phyloP scores from a whole-genome alignment of 2,113 vertebrate species.

The Penelope pileata region DNA sequence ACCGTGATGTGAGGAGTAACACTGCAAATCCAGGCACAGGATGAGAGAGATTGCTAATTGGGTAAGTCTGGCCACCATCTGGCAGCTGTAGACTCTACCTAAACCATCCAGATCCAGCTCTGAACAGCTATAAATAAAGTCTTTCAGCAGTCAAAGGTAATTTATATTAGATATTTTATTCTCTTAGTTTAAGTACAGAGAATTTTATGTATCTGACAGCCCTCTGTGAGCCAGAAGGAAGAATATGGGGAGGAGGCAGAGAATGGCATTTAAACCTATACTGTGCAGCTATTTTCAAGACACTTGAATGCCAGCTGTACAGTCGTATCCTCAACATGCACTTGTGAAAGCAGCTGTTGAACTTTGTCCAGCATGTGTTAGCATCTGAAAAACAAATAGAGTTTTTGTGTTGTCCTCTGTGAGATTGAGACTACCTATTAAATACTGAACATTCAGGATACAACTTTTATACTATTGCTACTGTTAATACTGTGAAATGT shows the following conservation, averaged over 20 bases:
- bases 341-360: slow-evolving; percentile 33
- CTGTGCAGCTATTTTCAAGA: slow-evolving; percentile 21
- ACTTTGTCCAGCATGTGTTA: slow-evolving; percentile 26
- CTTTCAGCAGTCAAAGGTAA: slow-evolving; percentile 60
- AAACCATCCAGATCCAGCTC: slow-evolving; percentile 55
- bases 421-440: not conserved
- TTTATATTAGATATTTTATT: slow-evolving; percentile 60
- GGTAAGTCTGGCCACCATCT: slow-evolving; percentile 58
- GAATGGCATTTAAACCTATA: not conserved
- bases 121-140: slow-evolving; percentile 61
- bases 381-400: not conserved
- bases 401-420: not conserved
- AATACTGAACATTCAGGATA: not conserved
- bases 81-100: slow-evolving; percentile 45
- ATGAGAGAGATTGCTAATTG: slow-evolving; percentile 63
- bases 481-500: not conserved
- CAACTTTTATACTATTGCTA: not conserved
- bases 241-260: not conserved
- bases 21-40: slow-evolving; percentile 44
- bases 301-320: not conserved
- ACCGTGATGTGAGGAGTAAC: not conserved
- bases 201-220: slow-evolving; percentile 5
- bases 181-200: slow-evolving; percentile 18
- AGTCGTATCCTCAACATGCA: not conserved
- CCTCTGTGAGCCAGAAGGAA: slow-evolving; percentile 43